phyloP scores from a whole-genome alignment of 2,113 vertebrate species.

The Mormyrus iriodes region DNA sequence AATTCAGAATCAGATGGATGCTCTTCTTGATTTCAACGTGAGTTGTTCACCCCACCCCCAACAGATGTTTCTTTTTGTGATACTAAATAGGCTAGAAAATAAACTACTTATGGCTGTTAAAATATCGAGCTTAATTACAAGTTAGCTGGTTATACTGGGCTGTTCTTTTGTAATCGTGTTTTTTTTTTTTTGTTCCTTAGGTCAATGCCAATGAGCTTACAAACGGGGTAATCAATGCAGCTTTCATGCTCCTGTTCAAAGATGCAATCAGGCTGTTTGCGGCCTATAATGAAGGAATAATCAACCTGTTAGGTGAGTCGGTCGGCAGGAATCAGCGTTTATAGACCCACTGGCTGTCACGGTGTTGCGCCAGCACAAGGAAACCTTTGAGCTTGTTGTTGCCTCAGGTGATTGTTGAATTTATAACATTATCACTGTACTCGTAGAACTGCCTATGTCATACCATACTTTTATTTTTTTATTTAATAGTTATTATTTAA shows the following conservation, averaged over 20 bases:
- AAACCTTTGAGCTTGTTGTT: background rate
- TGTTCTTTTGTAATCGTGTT: background rate
- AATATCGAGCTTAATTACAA: background rate
- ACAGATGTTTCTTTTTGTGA: background rate
- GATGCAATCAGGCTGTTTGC: conserved; percentile 92
- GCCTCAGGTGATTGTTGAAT: background rate
- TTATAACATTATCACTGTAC: background rate
- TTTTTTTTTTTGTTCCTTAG: conserved; percentile 48
- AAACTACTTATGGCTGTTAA: background rate
- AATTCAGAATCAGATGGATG: conserved; percentile 88
- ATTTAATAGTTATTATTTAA: background rate
- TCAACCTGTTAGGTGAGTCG: conserved; percentile 85
- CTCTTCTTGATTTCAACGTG: conserved; percentile 90
- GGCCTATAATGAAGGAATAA: conserved; percentile 93
- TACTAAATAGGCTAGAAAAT: background rate
- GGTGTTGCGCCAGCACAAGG: background rate
- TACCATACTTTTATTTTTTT: background rate
- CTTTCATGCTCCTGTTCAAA: conserved; percentile 98
- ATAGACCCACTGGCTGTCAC: background rate
- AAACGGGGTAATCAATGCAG: conserved; percentile 92
- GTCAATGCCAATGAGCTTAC: conserved; percentile 95
- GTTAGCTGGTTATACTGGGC: background rate
- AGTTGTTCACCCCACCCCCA: conserved; percentile 39
- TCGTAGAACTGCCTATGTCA: background rate
- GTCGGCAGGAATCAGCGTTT: too few species aligned